phyloP scores from a whole-genome alignment of 2,797 vertebrate genomes.

The Molossus molossus region DNA sequence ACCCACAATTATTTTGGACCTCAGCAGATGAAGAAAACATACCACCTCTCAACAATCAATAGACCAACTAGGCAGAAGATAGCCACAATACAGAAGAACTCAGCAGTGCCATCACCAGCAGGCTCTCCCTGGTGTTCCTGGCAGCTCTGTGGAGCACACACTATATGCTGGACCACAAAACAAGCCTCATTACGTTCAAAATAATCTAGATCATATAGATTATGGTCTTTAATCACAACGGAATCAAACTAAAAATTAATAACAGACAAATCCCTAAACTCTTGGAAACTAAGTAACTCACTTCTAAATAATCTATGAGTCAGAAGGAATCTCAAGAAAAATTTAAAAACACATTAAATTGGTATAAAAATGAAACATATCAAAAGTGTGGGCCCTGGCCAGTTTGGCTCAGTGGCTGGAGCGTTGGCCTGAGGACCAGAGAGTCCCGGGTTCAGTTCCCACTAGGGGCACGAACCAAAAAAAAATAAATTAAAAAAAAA shows the following conservation, averaged over 20 bases:
- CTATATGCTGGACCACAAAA: background rate
- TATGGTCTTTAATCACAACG: background rate
- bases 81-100: background rate
- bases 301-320: slow-evolving; percentile 18
- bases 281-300: background rate
- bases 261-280: background rate
- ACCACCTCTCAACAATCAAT: background rate
- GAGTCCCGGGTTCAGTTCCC: no score
- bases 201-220: background rate
- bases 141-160: background rate
- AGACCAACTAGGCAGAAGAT: background rate
- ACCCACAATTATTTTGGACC: background rate
- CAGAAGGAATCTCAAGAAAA: background rate
- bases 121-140: background rate
- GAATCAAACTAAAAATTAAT: background rate
- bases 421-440: no score
- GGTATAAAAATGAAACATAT: slow-evolving; percentile 5
- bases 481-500: no score
- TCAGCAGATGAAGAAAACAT: background rate
- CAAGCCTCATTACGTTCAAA: background rate
- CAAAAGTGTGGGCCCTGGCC: background rate
- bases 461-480: no score
- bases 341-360: background rate
- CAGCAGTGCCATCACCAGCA: background rate
- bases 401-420: no score